Evolutionary conservation across 2,888 invertebrate genomes (phyloP).

Genomic region (Dasypogon diadema): DNA sequence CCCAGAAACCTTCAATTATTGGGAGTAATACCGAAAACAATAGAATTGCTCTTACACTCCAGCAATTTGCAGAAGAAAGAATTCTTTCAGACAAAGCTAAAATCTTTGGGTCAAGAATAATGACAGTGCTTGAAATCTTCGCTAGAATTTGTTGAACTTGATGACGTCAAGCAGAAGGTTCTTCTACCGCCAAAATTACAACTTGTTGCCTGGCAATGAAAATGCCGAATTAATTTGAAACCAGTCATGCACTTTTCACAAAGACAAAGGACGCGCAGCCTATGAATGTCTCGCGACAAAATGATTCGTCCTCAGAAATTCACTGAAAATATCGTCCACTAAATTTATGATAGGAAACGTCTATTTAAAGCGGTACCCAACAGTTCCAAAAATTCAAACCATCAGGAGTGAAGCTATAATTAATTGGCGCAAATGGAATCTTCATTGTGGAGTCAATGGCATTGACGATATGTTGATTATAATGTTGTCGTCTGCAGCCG

Average conservation of each 20-base stretch:
- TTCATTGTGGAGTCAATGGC: constrained; percentile 54
- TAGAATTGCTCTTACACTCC: no score
- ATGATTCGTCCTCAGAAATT: constrained; percentile 7
- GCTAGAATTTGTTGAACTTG: background rate
- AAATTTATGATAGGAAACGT: constrained; percentile 18
- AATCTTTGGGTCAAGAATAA: no score
- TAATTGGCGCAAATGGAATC: constrained; percentile 1
- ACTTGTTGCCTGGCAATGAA: constrained; percentile 49
- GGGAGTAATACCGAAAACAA: no score
- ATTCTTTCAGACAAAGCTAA: no score
- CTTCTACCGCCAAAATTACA: constrained; percentile 2
- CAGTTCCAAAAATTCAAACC: background rate
- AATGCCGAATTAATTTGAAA: constrained; percentile 35
- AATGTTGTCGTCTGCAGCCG: background rate
- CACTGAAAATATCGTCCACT: background rate
- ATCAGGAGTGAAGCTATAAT: background rate
- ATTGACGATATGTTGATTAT: constrained; percentile 52
- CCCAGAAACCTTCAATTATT: no score
- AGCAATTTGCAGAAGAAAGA: no score
- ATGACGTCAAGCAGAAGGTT: background rate
- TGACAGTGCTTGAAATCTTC: no score
- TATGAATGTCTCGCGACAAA: background rate
- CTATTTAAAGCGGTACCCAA: background rate
- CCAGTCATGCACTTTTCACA: constrained; percentile 51
- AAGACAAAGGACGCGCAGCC: constrained; percentile 39